These are phyloP conservation scores for Hedya salicella DNA, from an alignment of 2,888 invertebrate species.

Conservation along the genomic window DNA sequence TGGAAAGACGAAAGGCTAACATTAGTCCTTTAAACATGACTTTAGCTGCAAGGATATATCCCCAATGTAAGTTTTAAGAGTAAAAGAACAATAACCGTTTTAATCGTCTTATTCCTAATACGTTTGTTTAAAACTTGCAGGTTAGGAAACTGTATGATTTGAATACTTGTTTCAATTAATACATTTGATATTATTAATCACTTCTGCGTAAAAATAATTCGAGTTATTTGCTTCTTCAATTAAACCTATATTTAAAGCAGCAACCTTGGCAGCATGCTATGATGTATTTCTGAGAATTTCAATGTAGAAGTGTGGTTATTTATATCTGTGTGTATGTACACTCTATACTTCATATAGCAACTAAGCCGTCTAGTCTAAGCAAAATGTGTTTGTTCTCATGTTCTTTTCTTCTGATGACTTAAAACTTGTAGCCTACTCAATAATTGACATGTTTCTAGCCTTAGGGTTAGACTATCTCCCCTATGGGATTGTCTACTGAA, in stretches of 20 bases:
- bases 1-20: slow-evolving; percentile 63
- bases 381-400: not conserved
- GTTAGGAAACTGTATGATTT: slow-evolving; percentile 5
- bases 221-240: not conserved
- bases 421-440: too few relatives aligned
- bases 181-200: not conserved
- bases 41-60: slow-evolving; percentile 70
- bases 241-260: slow-evolving; percentile 18
- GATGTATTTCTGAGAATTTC: slow-evolving; percentile 21
- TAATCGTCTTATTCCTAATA: not conserved
- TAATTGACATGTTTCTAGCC: too few relatives aligned
- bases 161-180: not conserved
- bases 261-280: slow-evolving; percentile 13
- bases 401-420: too few relatives aligned
- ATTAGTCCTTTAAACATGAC: slow-evolving; percentile 72
- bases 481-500: too few relatives aligned
- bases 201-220: not conserved
- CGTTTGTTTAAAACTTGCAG: slow-evolving; percentile 4
- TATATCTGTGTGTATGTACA: slow-evolving; percentile 1
- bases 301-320: slow-evolving; percentile 14
- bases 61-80: slow-evolving; percentile 68
- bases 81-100: not conserved
- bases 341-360: not conserved
- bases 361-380: not conserved
- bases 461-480: too few relatives aligned